A percentile compares a stretch with the other conserved stretches of the same genome.
These are phyloP conservation scores for Drosophila ezoana DNA, from an alignment of 2,888 invertebrate species.

Conservation along the genomic window DNA sequence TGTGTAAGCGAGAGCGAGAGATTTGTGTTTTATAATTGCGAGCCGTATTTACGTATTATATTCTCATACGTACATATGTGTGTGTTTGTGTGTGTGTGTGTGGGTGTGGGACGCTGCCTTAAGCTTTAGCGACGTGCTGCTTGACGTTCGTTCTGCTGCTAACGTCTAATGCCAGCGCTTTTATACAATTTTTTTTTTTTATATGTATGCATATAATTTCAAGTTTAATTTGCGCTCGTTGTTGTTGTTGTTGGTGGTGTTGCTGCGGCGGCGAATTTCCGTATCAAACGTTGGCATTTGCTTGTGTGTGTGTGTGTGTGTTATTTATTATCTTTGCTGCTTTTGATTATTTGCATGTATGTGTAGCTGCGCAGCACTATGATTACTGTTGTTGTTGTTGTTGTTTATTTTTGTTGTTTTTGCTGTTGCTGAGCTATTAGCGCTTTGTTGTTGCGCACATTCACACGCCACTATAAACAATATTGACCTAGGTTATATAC, in stretches of 20 bases:
- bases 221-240: constrained; percentile 62
- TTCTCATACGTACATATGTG: neutral
- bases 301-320: constrained; percentile 10
- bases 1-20: constrained; percentile 16
- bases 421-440: constrained; percentile 34
- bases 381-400: constrained; percentile 39
- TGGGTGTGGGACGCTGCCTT: constrained; percentile 37
- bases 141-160: constrained; percentile 29
- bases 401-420: constrained; percentile 29
- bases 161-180: constrained; percentile 45
- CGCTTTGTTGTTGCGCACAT: constrained; percentile 64
- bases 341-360: constrained; percentile 32
- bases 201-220: constrained; percentile 43
- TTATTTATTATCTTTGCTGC: constrained; percentile 49
- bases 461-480: constrained; percentile 83
- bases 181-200: constrained; percentile 40
- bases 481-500: constrained; percentile 84
- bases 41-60: constrained; percentile 5
- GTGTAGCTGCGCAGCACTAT: constrained; percentile 39
- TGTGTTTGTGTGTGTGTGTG: constrained; percentile 26
- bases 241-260: constrained; percentile 33
- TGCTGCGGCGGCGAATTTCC: constrained; percentile 47
- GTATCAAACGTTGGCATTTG: constrained; percentile 32
- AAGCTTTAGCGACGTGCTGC: constrained; percentile 36
- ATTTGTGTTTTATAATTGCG: constrained; percentile 46